Conservation (phyloP, 2,888 invertebrate species). For the Empis livida region DNA sequence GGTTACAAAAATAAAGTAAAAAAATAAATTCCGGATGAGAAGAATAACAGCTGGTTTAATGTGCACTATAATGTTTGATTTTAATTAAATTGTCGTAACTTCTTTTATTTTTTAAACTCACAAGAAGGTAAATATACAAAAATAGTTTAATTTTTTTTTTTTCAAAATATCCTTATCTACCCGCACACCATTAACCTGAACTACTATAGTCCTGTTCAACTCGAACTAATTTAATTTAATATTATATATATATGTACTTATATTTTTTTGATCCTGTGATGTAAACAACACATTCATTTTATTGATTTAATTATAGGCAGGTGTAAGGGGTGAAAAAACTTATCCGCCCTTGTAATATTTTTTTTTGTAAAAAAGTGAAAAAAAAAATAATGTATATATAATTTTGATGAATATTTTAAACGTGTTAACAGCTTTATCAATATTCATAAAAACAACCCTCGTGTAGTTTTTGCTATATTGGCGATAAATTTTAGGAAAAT, state of each 20-base stretch:
- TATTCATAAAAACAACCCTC: background rate
- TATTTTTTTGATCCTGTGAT: no score
- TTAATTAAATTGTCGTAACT: conserved; percentile 7
- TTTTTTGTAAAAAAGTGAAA: background rate
- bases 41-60: conserved; percentile 3
- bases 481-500: no score
- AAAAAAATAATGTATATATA: no score
- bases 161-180: no score
- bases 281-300: background rate
- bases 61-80: conserved; percentile 6
- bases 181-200: no score
- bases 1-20: background rate
- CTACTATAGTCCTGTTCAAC: no score
- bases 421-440: background rate
- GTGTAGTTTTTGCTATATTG: background rate
- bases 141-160: no score
- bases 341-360: background rate
- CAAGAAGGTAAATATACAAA: no score
- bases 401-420: background rate
- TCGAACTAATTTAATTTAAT: no score
- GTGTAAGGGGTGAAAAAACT: background rate
- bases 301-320: background rate
- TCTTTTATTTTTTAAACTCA: conserved; percentile 1
- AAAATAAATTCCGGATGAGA: conserved; percentile 5
- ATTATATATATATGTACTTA: no score